These are phyloP conservation scores for Centrocercus urophasianus DNA, from an alignment of 2,113 vertebrate species.

Conservation along the genomic window DNA sequence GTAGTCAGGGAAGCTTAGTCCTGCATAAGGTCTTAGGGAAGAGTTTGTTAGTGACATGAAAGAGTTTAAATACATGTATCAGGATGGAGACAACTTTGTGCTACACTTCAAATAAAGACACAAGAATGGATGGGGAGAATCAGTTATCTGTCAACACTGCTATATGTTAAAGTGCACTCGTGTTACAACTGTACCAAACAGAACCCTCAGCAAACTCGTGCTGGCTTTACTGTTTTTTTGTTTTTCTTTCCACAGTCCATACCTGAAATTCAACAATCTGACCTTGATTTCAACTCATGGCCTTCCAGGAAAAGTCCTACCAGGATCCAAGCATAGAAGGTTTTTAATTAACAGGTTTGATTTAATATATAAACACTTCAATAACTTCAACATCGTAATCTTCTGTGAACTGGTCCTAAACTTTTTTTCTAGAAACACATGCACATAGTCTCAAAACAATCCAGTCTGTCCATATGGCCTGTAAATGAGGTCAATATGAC, in stretches of 20 bases:
- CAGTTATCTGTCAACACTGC: background rate
- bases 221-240: background rate
- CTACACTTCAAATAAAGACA: background rate
- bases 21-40: background rate
- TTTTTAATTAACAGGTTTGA: constrained; percentile 91
- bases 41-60: background rate
- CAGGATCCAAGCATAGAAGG: constrained; percentile 52
- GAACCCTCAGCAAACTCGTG: background rate
- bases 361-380: constrained; percentile 13
- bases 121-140: background rate
- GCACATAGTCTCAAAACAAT: background rate
- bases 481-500: background rate
- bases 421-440: background rate
- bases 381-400: background rate
- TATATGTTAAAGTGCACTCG: background rate
- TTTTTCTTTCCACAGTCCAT: constrained; percentile 81
- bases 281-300: constrained; percentile 90
- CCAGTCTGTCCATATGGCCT: background rate
- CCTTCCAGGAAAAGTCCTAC: constrained; percentile 76
- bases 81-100: background rate
- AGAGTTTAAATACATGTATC: background rate
- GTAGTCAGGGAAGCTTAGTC: background rate
- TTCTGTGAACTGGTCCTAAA: background rate
- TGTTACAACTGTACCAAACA: fast-evolving
- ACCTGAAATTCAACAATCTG: constrained; percentile 91